A percentile compares a stretch with the other conserved stretches of the same genome.
These are phyloP conservation scores for Spinibarbus caldwelli DNA, from an alignment of 2,797 vertebrate genomes.

Conservation along the genomic window DNA sequence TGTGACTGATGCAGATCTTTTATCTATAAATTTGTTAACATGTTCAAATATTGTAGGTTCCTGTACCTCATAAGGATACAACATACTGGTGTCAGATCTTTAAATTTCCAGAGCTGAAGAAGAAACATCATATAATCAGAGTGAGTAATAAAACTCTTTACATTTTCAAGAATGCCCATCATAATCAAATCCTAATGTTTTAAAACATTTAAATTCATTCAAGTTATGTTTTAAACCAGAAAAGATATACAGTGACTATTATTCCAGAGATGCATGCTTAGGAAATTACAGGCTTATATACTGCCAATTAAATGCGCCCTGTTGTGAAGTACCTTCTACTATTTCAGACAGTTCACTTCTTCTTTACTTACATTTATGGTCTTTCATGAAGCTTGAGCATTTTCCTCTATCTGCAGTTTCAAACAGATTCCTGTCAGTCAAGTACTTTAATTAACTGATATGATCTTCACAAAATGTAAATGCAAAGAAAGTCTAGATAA, in stretches of 20 bases:
- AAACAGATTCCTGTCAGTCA: not conserved
- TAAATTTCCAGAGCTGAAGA: conserved; percentile 80
- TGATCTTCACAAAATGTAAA: not conserved
- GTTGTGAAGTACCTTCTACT: not conserved
- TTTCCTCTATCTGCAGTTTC: not conserved
- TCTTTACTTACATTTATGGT: not conserved
- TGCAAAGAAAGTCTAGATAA: not conserved
- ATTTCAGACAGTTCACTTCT: not conserved
- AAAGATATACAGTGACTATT: not conserved
- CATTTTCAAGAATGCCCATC: not conserved
- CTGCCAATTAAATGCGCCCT: not conserved
- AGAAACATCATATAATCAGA: conserved; percentile 85
- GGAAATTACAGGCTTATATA: not conserved
- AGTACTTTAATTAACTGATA: not conserved
- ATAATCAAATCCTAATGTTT: not conserved
- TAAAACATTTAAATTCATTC: not conserved
- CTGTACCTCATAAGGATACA: conserved; percentile 85
- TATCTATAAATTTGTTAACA: not conserved
- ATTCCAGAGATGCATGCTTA: not conserved
- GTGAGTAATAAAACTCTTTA: conserved; percentile 69
- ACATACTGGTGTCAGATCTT: conserved; percentile 91
- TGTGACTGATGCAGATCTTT: not conserved
- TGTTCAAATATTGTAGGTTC: conserved; percentile 81
- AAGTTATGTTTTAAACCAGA: conserved; percentile 21
- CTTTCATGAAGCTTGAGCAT: not conserved